phyloP scores from a whole-genome alignment of 2,113 vertebrate species.

The Salvelinus sp. region DNA sequence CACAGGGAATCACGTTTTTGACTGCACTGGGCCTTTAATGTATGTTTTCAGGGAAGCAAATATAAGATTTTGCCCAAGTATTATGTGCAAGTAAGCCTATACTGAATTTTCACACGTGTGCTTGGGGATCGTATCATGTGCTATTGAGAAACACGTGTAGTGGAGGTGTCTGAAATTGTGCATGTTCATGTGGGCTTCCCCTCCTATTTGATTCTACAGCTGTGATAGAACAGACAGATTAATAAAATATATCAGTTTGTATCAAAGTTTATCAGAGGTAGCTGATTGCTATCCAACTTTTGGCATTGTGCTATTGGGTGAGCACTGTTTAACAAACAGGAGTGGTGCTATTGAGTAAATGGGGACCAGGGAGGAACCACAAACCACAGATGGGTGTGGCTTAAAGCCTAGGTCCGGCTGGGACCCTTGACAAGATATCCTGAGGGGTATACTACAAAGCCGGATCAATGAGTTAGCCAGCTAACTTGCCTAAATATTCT shows the following conservation, averaged over 20 bases:
- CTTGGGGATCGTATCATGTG: no score
- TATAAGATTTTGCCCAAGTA: no score
- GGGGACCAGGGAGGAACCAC: background rate
- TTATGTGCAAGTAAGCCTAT: no score
- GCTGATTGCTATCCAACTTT: background rate
- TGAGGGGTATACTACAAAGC: background rate
- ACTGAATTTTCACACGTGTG: no score
- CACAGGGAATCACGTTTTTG: no score
- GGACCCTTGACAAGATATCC: background rate
- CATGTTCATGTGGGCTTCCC: no score
- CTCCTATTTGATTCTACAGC: background rate
- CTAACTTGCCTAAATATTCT: no score
- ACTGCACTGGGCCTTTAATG: no score
- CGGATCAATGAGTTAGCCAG: no score
- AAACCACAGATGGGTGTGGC: background rate
- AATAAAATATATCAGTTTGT: background rate
- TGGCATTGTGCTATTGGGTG: background rate
- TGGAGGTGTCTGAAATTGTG: no score
- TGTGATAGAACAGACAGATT: background rate
- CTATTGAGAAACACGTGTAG: no score
- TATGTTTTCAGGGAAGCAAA: no score
- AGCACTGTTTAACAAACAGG: conserved; percentile 9
- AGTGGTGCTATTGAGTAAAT: background rate
- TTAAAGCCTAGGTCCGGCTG: background rate
- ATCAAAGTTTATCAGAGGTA: background rate